phyloP scores from a whole-genome alignment of 2,888 invertebrate genomes.

The Pterostichus niger region DNA sequence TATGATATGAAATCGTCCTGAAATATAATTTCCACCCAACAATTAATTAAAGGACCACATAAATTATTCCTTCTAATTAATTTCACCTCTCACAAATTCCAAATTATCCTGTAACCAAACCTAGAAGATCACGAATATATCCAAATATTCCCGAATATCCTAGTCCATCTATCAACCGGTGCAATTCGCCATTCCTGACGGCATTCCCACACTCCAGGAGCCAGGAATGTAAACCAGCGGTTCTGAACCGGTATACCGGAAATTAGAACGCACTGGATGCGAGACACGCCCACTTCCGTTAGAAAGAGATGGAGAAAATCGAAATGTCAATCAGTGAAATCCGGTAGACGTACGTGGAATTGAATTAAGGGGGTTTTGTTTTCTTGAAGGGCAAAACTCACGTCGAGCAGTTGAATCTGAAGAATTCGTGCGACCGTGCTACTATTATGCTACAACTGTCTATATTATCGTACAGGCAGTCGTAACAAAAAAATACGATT shows the following conservation, averaged over 20 bases:
- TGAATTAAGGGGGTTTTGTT: conserved; percentile 1
- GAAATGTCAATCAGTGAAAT: conserved; percentile 15
- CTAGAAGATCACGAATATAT: not conserved
- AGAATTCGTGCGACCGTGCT: too few relatives aligned
- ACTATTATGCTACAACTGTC: too few relatives aligned
- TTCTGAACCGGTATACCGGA: conserved; percentile 1
- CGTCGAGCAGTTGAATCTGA: too few relatives aligned
- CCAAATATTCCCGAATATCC: not conserved
- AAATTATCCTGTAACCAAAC: too few relatives aligned
- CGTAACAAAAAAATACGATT: too few relatives aligned
- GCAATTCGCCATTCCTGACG: not conserved
- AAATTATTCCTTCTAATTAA: too few relatives aligned
- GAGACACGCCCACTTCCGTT: conserved; percentile 1
- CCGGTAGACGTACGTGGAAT: conserved; percentile 10
- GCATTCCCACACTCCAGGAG: not conserved
- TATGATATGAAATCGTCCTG: too few relatives aligned
- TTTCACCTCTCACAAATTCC: too few relatives aligned
- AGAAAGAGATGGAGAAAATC: not conserved
- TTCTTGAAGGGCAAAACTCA: not conserved
- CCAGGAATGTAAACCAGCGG: conserved; percentile 21
- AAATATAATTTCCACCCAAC: too few relatives aligned
- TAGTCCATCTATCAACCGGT: not conserved
- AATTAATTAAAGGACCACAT: not conserved
- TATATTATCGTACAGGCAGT: too few relatives aligned
- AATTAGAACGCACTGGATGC: conserved; percentile 20